A percentile compares a stretch with the other conserved stretches of the same genome.
Conservation (phyloP, 2,113 vertebrate genomes). For the Chionomys nivalis region DNA sequence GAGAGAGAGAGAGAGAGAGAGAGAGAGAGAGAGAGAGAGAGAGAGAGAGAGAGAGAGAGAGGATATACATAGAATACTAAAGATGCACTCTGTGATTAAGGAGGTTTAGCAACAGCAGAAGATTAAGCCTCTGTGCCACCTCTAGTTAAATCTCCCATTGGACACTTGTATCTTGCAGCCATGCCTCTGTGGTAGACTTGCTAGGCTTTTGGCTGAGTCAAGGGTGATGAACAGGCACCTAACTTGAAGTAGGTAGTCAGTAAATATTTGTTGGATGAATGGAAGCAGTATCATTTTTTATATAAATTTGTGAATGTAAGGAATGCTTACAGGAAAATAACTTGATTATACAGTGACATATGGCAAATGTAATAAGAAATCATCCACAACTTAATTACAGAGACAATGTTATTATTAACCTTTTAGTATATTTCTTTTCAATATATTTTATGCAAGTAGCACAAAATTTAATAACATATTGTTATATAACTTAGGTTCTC, state of each 20-base stretch:
- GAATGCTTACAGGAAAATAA: neutral
- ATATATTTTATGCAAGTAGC: neutral
- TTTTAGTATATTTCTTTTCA: neutral
- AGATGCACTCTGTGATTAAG: neutral
- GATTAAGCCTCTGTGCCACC: neutral
- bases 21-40: too few relatives aligned
- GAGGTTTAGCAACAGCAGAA: neutral
- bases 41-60: too few relatives aligned
- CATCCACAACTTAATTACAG: neutral
- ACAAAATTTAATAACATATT: neutral
- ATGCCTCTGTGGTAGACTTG: neutral
- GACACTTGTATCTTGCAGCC: neutral
- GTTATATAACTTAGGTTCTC: neutral
- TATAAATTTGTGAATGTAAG: neutral
- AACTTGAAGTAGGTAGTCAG: neutral
- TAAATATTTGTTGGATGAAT: neutral
- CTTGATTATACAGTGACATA: neutral
- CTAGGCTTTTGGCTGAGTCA: neutral
- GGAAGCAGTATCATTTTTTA: neutral
- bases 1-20: too few relatives aligned
- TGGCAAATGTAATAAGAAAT: conserved; percentile 27
- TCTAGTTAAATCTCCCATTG: neutral
- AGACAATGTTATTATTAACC: neutral
- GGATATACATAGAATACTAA: neutral
- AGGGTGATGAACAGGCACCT: neutral